Evolutionary conservation across 1,140 invertebrate species (phyloP).

Genomic region (Lasioglossum baleicum): DNA sequence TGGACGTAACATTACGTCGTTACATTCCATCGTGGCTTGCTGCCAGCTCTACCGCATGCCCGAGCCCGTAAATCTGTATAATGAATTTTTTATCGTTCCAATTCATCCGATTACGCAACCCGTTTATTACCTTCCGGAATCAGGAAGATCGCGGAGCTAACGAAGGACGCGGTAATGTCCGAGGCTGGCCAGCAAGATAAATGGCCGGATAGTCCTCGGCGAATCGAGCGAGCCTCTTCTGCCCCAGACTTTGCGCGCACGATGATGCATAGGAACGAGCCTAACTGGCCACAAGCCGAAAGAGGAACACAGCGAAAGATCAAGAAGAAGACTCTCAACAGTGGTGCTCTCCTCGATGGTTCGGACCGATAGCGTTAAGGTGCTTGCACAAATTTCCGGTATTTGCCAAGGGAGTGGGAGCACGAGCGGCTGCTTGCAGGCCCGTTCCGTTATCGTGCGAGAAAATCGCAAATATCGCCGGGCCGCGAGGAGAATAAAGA

Average conservation of each 20-base stretch:
- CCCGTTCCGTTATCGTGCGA: constrained; percentile 50
- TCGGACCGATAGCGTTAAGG: constrained; percentile 50
- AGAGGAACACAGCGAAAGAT: neutral
- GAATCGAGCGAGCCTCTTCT: constrained; percentile 1
- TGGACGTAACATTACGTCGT: neutral
- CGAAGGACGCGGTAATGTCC: constrained; percentile 33
- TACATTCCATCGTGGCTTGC: neutral
- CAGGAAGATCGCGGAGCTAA: constrained; percentile 22
- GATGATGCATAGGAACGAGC: constrained; percentile 42
- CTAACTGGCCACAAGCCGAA: constrained; percentile 12
- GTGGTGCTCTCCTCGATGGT: constrained; percentile 39
- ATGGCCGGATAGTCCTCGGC: constrained; percentile 34
- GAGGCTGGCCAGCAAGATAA: constrained; percentile 31
- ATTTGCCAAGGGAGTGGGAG: constrained; percentile 57
- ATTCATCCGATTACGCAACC: neutral
- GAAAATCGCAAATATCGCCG: constrained; percentile 41
- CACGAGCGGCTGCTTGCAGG: constrained; percentile 55
- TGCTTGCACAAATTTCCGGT: constrained; percentile 66
- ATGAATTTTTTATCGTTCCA: neutral
- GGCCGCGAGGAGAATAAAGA: constrained; percentile 36
- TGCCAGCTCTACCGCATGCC: neutral
- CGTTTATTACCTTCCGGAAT: neutral
- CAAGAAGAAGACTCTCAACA: constrained; percentile 22
- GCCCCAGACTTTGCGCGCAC: constrained; percentile 41
- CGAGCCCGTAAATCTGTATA: neutral